These are phyloP conservation scores for Trogon melanurus DNA, from an alignment of 2,113 vertebrate species.

Conservation along the genomic window DNA sequence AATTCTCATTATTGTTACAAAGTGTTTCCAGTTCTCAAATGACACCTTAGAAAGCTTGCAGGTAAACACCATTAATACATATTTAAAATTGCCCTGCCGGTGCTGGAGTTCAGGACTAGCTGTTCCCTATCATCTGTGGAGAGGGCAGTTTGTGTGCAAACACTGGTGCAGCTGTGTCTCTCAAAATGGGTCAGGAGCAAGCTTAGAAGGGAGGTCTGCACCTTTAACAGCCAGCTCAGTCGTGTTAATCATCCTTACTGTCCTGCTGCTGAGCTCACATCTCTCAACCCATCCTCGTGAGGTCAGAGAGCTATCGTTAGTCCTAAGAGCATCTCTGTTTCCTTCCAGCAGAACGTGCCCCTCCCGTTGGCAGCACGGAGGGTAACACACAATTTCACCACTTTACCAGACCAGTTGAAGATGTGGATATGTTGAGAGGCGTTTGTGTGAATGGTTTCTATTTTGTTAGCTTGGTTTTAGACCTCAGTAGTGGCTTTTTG, in stretches of 20 bases:
- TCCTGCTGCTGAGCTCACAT: conserved; percentile 56
- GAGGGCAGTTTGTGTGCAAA: background rate
- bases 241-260: conserved; percentile 58
- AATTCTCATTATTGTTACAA: background rate
- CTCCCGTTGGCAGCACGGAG: background rate
- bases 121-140: background rate
- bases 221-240: conserved; percentile 73
- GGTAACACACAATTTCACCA: background rate
- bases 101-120: background rate
- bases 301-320: conserved; percentile 38
- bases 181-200: background rate
- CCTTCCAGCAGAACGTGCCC: background rate
- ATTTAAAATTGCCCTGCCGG: background rate
- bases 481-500: background rate
- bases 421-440: conserved; percentile 58
- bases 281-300: conserved; percentile 70
- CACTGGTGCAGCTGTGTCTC: background rate
- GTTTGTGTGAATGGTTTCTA: conserved; percentile 36
- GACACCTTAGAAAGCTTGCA: background rate
- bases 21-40: background rate
- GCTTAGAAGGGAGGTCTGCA: conserved; percentile 62
- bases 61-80: background rate
- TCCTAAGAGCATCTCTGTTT: conserved; percentile 20
- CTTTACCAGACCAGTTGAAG: conserved; percentile 19
- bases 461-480: conserved; percentile 21